These are phyloP conservation scores for Diorhabda carinulata DNA, from an alignment of 1,140 invertebrate species.

Conservation along the genomic window DNA sequence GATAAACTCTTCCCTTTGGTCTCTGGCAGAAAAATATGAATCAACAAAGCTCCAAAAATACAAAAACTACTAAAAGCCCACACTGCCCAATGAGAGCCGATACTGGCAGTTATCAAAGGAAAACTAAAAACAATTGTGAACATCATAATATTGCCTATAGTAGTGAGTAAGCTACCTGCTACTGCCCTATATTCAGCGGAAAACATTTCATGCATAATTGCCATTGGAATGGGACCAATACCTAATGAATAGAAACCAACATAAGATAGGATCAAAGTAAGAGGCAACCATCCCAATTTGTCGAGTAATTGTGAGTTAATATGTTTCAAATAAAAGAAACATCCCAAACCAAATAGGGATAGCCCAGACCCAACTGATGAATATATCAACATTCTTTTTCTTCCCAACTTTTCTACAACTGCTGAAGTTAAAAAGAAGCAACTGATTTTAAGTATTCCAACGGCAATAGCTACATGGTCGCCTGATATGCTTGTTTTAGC, in stretches of 20 bases:
- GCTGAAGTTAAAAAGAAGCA: background rate
- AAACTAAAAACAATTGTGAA: background rate
- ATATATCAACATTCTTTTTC: background rate
- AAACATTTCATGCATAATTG: background rate
- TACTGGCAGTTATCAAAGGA: background rate
- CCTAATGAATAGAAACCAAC: constrained; percentile 3
- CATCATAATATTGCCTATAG: background rate
- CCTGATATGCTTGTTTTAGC: constrained; percentile 5
- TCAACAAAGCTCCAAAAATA: background rate
- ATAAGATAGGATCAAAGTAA: background rate
- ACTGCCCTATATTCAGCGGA: background rate
- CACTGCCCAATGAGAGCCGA: background rate
- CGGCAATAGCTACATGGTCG: constrained; percentile 5
- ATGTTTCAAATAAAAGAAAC: background rate
- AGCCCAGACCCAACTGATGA: background rate
- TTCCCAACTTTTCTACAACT: background rate
- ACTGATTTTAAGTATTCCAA: background rate
- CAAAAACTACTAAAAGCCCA: background rate
- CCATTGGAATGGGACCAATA: background rate
- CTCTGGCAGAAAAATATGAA: background rate
- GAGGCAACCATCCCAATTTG: constrained; percentile 6
- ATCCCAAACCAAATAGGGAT: background rate
- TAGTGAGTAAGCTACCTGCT: background rate
- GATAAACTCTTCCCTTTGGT: background rate
- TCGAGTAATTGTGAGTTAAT: background rate